Evolutionary conservation across 2,113 vertebrate genomes (phyloP).

Genomic region (Bos javanicus): DNA sequence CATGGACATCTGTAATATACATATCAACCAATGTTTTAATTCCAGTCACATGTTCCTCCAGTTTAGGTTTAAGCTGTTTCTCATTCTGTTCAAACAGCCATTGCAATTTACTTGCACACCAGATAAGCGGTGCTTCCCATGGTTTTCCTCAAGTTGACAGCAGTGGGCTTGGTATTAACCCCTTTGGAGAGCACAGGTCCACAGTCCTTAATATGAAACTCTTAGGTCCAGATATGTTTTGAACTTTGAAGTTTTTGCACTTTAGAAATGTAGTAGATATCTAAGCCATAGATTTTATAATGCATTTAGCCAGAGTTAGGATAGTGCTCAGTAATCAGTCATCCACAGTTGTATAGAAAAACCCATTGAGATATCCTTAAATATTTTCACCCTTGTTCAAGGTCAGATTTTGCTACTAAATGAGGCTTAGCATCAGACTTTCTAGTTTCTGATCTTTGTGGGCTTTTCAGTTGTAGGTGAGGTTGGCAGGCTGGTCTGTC

Average conservation of each 20-base stretch:
- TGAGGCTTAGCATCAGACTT: background rate
- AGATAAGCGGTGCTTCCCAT: background rate
- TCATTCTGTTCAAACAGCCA: constrained; percentile 29
- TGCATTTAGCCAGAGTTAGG: background rate
- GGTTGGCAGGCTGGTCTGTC: background rate
- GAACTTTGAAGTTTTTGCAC: background rate
- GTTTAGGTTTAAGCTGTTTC: background rate
- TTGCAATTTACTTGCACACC: background rate
- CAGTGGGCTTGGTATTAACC: background rate
- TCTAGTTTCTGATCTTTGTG: background rate
- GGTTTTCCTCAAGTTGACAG: background rate
- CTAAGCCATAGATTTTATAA: background rate
- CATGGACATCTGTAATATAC: background rate
- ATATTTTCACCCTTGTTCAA: background rate
- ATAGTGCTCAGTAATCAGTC: background rate
- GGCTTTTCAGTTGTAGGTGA: background rate
- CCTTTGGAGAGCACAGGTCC: background rate
- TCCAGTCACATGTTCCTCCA: background rate
- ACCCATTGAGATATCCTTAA: background rate
- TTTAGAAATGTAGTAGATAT: background rate
- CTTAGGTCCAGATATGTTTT: background rate
- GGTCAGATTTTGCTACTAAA: background rate
- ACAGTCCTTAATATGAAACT: background rate
- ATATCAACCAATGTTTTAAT: background rate
- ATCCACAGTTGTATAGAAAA: background rate